These are phyloP conservation scores for Symphodus melops DNA, from an alignment of 2,113 vertebrate species.

Conservation along the genomic window DNA sequence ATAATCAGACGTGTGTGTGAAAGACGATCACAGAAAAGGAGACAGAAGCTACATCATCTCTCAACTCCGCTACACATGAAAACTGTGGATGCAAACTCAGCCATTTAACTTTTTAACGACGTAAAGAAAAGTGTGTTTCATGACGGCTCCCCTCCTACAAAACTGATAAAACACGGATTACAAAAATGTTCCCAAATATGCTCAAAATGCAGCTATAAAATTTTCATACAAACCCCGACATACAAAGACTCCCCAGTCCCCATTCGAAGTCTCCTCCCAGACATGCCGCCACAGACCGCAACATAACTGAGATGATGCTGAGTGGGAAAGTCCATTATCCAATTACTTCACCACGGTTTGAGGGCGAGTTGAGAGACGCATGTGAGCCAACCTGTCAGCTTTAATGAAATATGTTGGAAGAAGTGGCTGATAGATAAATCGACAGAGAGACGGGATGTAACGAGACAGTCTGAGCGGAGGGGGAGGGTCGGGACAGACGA, in stretches of 20 bases:
- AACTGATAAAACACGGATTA: constrained; percentile 67
- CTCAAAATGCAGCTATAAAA: constrained; percentile 75
- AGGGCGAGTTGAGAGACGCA: constrained; percentile 68
- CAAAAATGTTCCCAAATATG: constrained; percentile 72
- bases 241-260: constrained; percentile 69
- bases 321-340: constrained; percentile 73
- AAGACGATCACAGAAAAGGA: constrained; percentile 45
- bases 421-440: constrained; percentile 48
- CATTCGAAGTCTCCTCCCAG: constrained; percentile 40
- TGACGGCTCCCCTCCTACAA: constrained; percentile 53
- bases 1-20: constrained; percentile 43
- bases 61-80: constrained; percentile 50
- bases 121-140: constrained; percentile 27
- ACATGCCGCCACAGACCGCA: constrained; percentile 58
- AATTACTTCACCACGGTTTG: constrained; percentile 68
- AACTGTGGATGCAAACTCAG: constrained; percentile 34
- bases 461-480: not conserved
- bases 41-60: constrained; percentile 68
- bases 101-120: constrained; percentile 6
- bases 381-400: constrained; percentile 70
- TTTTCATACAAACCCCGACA: constrained; percentile 71
- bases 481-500: constrained; percentile 20
- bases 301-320: constrained; percentile 67
- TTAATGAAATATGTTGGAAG: constrained; percentile 62
- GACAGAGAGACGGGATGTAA: constrained; percentile 23